Evolutionary conservation across 2,113 vertebrate species (phyloP).

Genomic region (Fulica atra): DNA sequence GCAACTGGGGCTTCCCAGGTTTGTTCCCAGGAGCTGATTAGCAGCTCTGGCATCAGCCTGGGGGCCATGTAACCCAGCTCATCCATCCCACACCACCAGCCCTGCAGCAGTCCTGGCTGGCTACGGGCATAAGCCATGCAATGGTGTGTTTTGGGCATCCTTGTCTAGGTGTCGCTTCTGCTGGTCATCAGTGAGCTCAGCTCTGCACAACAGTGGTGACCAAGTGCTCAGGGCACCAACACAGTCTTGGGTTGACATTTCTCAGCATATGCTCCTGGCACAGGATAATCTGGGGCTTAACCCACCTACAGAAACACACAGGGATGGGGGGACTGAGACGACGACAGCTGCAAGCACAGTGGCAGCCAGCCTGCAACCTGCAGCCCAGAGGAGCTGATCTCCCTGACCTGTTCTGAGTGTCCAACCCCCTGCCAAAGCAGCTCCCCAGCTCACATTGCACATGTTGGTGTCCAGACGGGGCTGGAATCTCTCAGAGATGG

Average conservation of each 20-base stretch:
- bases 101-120: rapidly evolving
- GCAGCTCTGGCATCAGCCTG: neutral
- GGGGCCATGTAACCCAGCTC: neutral
- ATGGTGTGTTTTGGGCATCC: neutral
- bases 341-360: neutral
- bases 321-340: neutral
- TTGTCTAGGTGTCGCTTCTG: neutral
- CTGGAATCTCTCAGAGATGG: no score
- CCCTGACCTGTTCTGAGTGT: rapidly evolving
- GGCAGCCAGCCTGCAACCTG: neutral
- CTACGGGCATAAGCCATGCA: neutral
- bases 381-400: neutral
- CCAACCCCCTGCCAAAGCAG: no score
- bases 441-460: no score
- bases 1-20: neutral
- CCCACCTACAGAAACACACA: neutral
- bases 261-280: neutral
- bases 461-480: no score
- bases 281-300: neutral
- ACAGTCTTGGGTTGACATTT: neutral
- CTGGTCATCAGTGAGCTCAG: rapidly evolving
- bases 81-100: neutral
- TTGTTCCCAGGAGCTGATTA: neutral
- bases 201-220: rapidly evolving
- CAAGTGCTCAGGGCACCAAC: neutral